Percentiles rank a stretch among this genome's conserved stretches.
Evolutionary conservation across 2,797 vertebrate genomes (phyloP).

Genomic region (Tympanoctomys barrerae): DNA sequence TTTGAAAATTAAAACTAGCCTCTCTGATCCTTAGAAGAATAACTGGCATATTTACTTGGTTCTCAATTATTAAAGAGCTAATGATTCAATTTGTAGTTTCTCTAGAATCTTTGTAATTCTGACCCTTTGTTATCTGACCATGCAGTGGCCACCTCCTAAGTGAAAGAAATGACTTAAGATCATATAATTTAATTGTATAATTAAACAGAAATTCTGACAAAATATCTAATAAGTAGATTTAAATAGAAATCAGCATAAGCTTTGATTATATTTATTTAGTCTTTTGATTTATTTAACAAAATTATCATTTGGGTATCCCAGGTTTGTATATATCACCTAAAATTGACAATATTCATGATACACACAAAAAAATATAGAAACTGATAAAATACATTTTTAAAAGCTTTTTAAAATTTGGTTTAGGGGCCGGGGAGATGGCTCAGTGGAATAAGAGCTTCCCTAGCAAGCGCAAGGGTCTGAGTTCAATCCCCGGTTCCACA

Average conservation of each 20-base stretch:
- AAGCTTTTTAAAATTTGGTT: constrained; percentile 69
- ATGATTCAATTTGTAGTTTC: not conserved
- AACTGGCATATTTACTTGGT: not conserved
- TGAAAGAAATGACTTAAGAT: constrained; percentile 1
- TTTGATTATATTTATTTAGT: constrained; percentile 46
- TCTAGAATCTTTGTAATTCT: not conserved
- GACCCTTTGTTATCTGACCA: not conserved
- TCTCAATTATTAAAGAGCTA: constrained; percentile 1
- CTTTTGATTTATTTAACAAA: constrained; percentile 3
- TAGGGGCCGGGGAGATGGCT: too few relatives aligned
- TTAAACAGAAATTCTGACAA: constrained; percentile 21
- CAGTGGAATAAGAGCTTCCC: too few relatives aligned
- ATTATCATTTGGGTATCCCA: not conserved
- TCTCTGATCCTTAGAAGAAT: constrained; percentile 36
- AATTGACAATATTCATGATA: not conserved
- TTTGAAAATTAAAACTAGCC: not conserved
- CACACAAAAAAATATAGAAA: not conserved
- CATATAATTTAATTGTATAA: not conserved
- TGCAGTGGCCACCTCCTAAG: not conserved
- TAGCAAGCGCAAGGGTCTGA: too few relatives aligned
- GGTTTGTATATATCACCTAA: constrained; percentile 23
- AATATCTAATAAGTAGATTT: not conserved
- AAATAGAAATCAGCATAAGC: not conserved
- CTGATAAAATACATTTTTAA: not conserved
- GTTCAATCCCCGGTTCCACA: too few relatives aligned